Conservation (phyloP, 2,797 vertebrate species). For the Crotalus adamanteus region DNA sequence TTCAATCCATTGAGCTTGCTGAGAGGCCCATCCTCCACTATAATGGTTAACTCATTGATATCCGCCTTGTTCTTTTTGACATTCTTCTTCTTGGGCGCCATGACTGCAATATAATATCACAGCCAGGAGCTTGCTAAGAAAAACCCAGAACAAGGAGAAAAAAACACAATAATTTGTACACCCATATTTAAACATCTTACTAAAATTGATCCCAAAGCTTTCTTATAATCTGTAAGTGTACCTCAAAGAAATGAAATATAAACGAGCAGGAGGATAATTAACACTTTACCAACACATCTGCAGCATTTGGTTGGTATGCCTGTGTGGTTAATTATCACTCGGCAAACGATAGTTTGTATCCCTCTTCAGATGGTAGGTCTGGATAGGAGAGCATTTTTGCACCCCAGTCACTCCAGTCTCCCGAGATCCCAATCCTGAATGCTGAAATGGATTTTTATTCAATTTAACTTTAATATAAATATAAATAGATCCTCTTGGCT, state of each 20-base stretch:
- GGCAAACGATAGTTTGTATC: not conserved
- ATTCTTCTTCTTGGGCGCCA: constrained; percentile 99
- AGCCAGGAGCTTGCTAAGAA: constrained; percentile 78
- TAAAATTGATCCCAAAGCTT: not conserved
- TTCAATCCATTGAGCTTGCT: constrained; percentile 93
- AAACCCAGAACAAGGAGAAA: constrained; percentile 34
- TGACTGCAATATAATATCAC: constrained; percentile 83
- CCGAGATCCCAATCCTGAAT: not conserved
- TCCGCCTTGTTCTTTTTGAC: constrained; percentile 92
- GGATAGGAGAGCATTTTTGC: not conserved
- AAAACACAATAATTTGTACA: not conserved
- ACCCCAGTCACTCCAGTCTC: not conserved
- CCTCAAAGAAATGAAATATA: not conserved
- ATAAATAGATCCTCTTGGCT: not conserved
- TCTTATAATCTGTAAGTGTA: not conserved
- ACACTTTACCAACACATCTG: not conserved
- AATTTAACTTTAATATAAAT: not conserved
- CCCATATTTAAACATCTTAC: constrained; percentile 29
- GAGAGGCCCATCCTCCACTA: constrained; percentile 90
- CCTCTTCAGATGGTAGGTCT: not conserved
- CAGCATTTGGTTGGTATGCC: not conserved
- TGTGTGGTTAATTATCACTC: not conserved
- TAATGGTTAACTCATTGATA: constrained; percentile 90
- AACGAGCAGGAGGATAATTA: not conserved
- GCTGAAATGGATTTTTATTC: not conserved